Evolutionary conservation across 1,140 invertebrate species (phyloP).

Genomic region (Drosophila bifasciata): DNA sequence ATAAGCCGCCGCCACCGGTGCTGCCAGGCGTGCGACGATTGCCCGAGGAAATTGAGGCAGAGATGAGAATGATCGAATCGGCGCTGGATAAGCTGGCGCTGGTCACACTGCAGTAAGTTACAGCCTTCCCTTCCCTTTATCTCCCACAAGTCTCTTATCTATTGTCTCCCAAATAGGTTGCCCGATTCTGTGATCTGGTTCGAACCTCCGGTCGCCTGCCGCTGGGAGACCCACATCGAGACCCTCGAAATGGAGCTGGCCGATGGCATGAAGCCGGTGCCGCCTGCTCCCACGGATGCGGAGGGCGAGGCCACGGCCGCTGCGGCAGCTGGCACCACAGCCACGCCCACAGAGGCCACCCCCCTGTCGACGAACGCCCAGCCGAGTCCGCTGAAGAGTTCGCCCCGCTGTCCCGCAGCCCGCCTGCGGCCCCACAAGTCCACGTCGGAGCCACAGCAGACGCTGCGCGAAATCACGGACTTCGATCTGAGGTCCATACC

Average conservation of each 20-base stretch:
- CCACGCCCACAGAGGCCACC: slow-evolving; percentile 66
- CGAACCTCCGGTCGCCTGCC: slow-evolving; percentile 91
- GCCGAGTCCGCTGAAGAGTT: slow-evolving; percentile 75
- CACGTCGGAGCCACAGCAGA: slow-evolving; percentile 10
- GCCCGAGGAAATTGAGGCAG: slow-evolving; percentile 92
- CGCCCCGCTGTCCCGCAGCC: slow-evolving; percentile 66
- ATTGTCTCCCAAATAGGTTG: slow-evolving; percentile 73
- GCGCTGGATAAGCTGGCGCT: slow-evolving; percentile 90
- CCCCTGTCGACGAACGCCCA: slow-evolving; percentile 74
- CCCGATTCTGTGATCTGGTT: slow-evolving; percentile 92
- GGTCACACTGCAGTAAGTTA: slow-evolving; percentile 88
- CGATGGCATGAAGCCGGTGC: slow-evolving; percentile 57
- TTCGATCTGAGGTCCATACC: slow-evolving; percentile 78
- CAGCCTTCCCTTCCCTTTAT: too few relatives aligned
- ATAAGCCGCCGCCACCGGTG: slow-evolving; percentile 88
- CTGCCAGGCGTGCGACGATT: slow-evolving; percentile 88
- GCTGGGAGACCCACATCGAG: slow-evolving; percentile 87
- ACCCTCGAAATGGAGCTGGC: slow-evolving; percentile 70
- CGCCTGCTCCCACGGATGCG: background rate
- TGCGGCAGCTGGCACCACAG: slow-evolving; percentile 51
- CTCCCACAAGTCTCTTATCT: background rate
- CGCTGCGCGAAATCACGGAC: slow-evolving; percentile 71
- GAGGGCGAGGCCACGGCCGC: slow-evolving; percentile 16
- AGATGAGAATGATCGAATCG: slow-evolving; percentile 89
- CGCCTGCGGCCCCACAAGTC: slow-evolving; percentile 63